Conservation (phyloP, 37 sponge, comb jelly and placozoan genomes). For the Lycopodina hypogea region DNA sequence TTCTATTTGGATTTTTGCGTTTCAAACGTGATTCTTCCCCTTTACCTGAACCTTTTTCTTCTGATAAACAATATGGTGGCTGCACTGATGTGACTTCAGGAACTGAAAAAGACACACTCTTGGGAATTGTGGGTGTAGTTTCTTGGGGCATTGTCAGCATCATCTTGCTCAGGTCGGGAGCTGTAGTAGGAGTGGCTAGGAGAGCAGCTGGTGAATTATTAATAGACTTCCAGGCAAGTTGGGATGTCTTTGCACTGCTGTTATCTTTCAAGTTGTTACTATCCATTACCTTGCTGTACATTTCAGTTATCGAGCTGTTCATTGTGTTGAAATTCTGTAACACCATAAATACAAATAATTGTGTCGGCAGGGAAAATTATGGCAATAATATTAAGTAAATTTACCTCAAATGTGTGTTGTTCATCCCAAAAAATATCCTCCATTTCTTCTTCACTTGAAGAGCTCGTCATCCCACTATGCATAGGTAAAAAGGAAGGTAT, state of each 20-base stretch:
- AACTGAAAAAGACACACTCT: neutral
- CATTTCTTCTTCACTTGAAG: constrained; percentile 8
- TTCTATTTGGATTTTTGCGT: neutral
- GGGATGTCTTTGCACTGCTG: too few relatives aligned
- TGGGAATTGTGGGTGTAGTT: neutral
- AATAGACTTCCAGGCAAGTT: too few relatives aligned
- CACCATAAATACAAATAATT: neutral
- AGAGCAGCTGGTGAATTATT: too few relatives aligned
- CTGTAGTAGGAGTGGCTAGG: too few relatives aligned
- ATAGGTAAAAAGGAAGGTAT: neutral
- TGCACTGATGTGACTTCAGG: neutral
- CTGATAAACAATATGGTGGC: neutral
- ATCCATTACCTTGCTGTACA: neutral
- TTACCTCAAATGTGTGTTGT: too few relatives aligned
- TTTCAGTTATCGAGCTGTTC: constrained; percentile 19
- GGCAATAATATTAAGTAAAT: neutral
- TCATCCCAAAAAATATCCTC: neutral
- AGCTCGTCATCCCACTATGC: neutral
- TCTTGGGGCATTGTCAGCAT: too few relatives aligned
- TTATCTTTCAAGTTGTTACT: too few relatives aligned
- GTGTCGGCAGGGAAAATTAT: neutral
- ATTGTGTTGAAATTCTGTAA: constrained; percentile 23
- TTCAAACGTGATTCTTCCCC: too few relatives aligned
- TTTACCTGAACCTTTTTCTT: too few relatives aligned
- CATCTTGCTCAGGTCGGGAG: too few relatives aligned